A percentile compares a stretch with the other conserved stretches of the same genome.
Evolutionary conservation across 2,888 invertebrate species (phyloP).

Genomic region (Copidosoma aretas): DNA sequence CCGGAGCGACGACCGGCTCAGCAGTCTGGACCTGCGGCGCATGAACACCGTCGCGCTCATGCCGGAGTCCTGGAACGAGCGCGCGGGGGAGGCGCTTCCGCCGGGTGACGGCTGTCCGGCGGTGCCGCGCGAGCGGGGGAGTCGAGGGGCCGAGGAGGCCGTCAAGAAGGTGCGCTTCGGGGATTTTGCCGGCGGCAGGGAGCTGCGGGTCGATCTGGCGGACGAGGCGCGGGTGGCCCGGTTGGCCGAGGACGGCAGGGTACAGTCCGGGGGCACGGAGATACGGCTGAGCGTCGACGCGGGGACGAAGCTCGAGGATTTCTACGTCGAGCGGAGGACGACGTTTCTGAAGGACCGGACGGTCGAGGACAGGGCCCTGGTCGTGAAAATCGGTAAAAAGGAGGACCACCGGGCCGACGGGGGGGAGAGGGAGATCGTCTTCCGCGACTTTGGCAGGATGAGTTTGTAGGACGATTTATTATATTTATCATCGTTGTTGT

Average conservation of each 20-base stretch:
- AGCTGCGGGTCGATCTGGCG: slow-evolving; percentile 20
- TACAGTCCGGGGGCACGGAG: slow-evolving; percentile 19
- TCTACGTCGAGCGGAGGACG: slow-evolving; percentile 33
- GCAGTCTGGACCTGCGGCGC: slow-evolving; percentile 53
- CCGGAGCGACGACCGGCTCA: slow-evolving; percentile 49
- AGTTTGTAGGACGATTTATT: slow-evolving; percentile 10
- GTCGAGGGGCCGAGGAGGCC: background rate
- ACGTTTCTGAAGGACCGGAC: slow-evolving; percentile 34
- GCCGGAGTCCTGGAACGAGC: no score
- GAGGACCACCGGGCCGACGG: background rate
- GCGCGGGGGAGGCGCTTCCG: no score
- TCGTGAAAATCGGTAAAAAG: slow-evolving; percentile 28
- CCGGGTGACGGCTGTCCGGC: no score
- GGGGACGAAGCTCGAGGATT: slow-evolving; percentile 29
- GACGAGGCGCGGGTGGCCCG: slow-evolving; percentile 12
- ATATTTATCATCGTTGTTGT: background rate
- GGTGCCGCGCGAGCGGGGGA: slow-evolving; percentile 5
- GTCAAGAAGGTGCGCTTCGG: no score
- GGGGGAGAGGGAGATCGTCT: slow-evolving; percentile 16
- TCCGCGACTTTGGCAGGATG: slow-evolving; percentile 34
- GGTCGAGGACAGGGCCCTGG: slow-evolving; percentile 37
- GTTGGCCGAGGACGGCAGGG: slow-evolving; percentile 20
- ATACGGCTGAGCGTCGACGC: slow-evolving; percentile 36
- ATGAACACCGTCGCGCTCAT: slow-evolving; percentile 57
- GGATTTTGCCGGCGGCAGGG: no score